Base-by-base conservation (phyloP, 2,888 invertebrate genomes). In the Panopea generosa region DNA sequence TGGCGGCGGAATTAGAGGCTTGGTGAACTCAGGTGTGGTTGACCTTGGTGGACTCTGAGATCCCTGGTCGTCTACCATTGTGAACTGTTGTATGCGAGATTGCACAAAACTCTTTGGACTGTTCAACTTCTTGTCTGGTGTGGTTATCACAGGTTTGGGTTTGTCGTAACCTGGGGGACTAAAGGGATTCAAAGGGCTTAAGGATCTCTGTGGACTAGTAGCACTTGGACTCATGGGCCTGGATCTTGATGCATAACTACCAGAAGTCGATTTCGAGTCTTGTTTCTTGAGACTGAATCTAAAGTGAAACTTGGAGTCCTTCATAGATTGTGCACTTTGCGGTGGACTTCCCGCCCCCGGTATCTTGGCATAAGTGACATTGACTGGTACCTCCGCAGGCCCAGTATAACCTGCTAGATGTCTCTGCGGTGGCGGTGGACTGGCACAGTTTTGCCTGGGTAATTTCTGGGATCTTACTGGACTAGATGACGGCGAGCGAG, bases 401-500 rank as follows among this genome's bases (percentile, higher is more conserved):
- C 70, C 55, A 33, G 24, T 53, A 40, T 38, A 38, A n/a, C 38
- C 52, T 20, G 60, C 47, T 20, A 62, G 52, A 27, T 20, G 56
- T 56, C 60, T 52, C 20, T 38, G 52, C n/a, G 69, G 29, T 26
- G 73, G 56, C n/a, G 45, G 52, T 45, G 45, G 20, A 20, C 45
- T 45, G 2, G 47, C 57, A 20, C 43, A 55, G 4, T 53, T 40
- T 22, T 56, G 50, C 26, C 62, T 61, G 26, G 29, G 38, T 90
- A 89, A 66, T 92, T 88, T 67, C 16, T 65, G 94, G 92, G 63
- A 94, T 93, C n/a, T 67, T 6, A 84, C 83, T 11, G 91, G 91
- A 61, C 91, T 92, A 18, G 86, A 80, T 1, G 91, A 90, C 3
- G 91, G 91, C 27, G 91, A 91, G 38, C 90, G 83, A 40, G 90